These are phyloP conservation scores for Eumerus sabulonum DNA, from an alignment of 2,888 invertebrate species.

Conservation along the genomic window DNA sequence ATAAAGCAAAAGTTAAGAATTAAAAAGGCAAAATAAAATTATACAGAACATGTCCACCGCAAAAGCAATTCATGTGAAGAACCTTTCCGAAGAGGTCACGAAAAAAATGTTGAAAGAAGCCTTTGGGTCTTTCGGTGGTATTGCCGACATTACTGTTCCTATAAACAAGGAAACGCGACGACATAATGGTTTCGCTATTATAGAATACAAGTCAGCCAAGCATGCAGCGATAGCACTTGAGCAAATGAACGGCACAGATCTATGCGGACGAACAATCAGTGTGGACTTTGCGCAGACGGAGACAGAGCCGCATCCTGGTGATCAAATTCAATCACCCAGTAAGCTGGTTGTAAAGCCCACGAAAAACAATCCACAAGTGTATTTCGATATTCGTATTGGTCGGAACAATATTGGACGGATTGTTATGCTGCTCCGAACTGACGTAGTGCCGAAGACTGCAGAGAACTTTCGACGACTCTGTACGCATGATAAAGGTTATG, in stretches of 20 bases:
- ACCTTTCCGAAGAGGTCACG: slow-evolving; percentile 95
- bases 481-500: slow-evolving; percentile 97
- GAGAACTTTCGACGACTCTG: slow-evolving; percentile 96
- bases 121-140: slow-evolving; percentile 98
- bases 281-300: slow-evolving; percentile 99
- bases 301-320: slow-evolving; percentile 96
- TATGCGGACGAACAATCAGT: slow-evolving; percentile 96
- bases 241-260: slow-evolving; percentile 99
- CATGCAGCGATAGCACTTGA: slow-evolving; percentile 99
- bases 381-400: slow-evolving; percentile 95
- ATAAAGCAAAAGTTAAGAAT: no score
- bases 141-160: slow-evolving; percentile 97
- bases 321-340: slow-evolving; percentile 98
- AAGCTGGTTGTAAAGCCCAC: slow-evolving; percentile 81
- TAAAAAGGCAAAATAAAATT: no score
- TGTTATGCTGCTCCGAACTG: slow-evolving; percentile 93
- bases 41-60: no score
- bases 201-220: slow-evolving; percentile 97
- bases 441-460: slow-evolving; percentile 96
- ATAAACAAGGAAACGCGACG: slow-evolving; percentile 98
- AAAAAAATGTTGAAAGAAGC: slow-evolving; percentile 97
- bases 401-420: slow-evolving; percentile 93
- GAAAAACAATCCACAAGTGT: slow-evolving; percentile 92
- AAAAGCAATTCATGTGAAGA: slow-evolving; percentile 91
- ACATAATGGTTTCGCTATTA: slow-evolving; percentile 98